Conservation (phyloP, 2,797 vertebrate genomes). For the Chromis chromis region DNA sequence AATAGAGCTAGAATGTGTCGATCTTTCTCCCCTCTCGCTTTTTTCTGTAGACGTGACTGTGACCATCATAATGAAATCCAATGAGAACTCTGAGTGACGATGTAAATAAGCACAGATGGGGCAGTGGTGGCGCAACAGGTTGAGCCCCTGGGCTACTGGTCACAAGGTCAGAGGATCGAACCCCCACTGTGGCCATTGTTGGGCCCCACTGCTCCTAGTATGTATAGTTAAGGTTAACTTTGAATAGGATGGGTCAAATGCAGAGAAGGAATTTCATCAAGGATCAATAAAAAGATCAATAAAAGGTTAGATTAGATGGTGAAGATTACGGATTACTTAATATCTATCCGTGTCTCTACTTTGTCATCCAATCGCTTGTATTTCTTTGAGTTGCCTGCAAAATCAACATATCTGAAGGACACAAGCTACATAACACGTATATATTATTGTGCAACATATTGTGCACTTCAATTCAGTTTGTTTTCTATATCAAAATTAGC, state of each 20-base stretch:
- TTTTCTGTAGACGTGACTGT: slow-evolving; percentile 26
- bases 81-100: slow-evolving; percentile 17
- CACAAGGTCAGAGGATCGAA: too few relatives aligned
- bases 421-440: too few relatives aligned
- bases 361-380: neutral
- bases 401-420: neutral
- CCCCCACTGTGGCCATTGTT: too few relatives aligned
- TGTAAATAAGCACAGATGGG: neutral
- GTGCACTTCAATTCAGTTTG: neutral
- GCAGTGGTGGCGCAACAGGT: too few relatives aligned
- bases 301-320: too few relatives aligned
- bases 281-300: too few relatives aligned
- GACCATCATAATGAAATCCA: slow-evolving; percentile 51
- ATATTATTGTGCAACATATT: neutral
- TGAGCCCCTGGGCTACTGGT: too few relatives aligned
- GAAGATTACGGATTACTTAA: neutral
- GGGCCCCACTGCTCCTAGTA: too few relatives aligned
- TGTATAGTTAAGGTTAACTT: too few relatives aligned
- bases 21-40: slow-evolving; percentile 12
- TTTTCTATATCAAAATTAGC: neutral
- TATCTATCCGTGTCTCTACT: neutral
- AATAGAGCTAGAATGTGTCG: slow-evolving; percentile 1
- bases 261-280: too few relatives aligned
- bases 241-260: too few relatives aligned
- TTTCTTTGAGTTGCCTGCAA: neutral